Evolutionary conservation across 2,113 vertebrate species (phyloP).

Genomic region (Albula goreensis): DNA sequence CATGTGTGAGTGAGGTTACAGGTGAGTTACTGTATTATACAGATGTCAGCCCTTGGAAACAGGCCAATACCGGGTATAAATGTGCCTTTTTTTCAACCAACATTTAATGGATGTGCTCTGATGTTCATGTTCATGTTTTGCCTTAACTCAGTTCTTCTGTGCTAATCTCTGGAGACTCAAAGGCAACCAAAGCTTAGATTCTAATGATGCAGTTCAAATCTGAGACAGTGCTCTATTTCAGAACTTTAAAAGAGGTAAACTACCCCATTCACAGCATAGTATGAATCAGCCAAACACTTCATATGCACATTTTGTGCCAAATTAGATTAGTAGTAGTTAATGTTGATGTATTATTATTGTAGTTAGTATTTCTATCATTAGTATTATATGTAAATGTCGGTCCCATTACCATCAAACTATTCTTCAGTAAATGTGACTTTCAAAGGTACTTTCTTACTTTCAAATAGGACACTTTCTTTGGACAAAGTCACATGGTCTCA

Average conservation of each 20-base stretch:
- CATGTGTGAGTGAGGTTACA: not conserved
- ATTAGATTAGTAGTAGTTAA: no score
- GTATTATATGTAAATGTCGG: not conserved
- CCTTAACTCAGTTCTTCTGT: not conserved
- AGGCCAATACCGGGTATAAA: not conserved
- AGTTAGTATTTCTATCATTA: not conserved
- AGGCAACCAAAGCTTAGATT: not conserved
- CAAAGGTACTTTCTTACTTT: not conserved
- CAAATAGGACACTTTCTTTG: not conserved
- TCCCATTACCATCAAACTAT: not conserved
- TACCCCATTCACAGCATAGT: not conserved
- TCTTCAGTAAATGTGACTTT: not conserved
- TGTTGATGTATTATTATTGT: not conserved
- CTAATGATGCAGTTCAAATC: not conserved
- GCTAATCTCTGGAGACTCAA: not conserved
- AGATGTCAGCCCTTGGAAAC: not conserved
- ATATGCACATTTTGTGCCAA: no score
- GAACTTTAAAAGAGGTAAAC: not conserved
- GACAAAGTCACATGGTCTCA: not conserved
- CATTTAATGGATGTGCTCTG: not conserved
- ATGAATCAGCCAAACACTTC: no score
- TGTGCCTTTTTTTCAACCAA: not conserved
- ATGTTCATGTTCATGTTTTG: not conserved
- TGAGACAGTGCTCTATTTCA: not conserved
- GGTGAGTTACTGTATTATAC: not conserved